Evolutionary conservation across 2,113 vertebrate species (phyloP).

Genomic region (Parus major): DNA sequence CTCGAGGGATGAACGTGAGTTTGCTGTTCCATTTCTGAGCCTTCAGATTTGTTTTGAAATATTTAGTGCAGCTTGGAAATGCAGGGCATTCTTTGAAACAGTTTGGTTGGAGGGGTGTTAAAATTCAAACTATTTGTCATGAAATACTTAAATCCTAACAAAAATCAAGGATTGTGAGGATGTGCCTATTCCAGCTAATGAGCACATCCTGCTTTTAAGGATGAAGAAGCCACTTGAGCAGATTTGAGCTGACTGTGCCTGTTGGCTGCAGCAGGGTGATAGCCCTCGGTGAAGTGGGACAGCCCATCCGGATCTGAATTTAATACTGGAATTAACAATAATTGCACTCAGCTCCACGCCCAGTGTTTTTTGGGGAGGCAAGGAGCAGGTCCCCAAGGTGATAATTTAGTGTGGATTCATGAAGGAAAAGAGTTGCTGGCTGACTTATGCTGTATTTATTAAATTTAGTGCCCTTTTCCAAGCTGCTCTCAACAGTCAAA

Average conservation of each 20-base stretch:
- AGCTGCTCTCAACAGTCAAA: neutral
- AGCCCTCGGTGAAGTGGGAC: neutral
- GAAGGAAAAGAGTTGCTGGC: neutral
- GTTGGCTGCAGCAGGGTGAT: neutral
- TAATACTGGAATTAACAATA: neutral
- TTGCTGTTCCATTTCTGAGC: neutral
- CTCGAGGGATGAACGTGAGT: fast-evolving
- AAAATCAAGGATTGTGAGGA: neutral
- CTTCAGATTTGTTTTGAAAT: neutral
- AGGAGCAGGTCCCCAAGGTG: neutral
- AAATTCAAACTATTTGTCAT: neutral
- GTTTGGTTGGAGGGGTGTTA: neutral
- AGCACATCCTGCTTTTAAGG: neutral
- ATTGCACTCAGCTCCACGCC: neutral
- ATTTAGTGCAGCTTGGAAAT: neutral
- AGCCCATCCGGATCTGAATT: neutral
- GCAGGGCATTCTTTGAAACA: neutral
- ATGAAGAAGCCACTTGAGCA: neutral
- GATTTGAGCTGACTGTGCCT: neutral
- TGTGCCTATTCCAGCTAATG: neutral
- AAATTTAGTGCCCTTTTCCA: neutral
- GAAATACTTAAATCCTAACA: neutral
- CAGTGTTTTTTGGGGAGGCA: neutral
- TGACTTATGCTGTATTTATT: neutral
- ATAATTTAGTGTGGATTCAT: neutral